Percentiles rank a stretch among this genome's conserved stretches.
Evolutionary conservation across 2,888 invertebrate species (phyloP).

Genomic region (Parnassius mnemosyne): DNA sequence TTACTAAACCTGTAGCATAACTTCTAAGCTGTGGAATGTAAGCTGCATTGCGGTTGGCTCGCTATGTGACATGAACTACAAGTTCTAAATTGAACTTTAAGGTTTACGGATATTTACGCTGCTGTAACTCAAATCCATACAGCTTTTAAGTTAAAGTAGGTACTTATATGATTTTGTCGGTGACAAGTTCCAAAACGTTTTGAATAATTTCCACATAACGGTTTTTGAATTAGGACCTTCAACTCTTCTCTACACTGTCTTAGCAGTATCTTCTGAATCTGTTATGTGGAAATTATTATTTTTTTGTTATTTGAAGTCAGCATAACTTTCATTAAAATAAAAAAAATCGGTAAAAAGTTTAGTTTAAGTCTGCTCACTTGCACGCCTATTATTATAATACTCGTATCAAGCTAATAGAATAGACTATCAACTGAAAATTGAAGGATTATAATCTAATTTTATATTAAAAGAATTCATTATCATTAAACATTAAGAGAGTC

Average conservation of each 20-base stretch:
- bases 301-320: no score
- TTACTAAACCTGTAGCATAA: constrained; percentile 22
- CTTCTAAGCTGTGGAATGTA: constrained; percentile 23
- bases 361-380: no score
- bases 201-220: neutral
- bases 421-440: no score
- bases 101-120: constrained; percentile 19
- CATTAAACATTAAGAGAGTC: no score
- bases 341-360: no score
- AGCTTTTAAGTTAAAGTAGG: constrained; percentile 1
- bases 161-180: neutral
- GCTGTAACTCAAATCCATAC: constrained; percentile 13
- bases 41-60: constrained; percentile 25
- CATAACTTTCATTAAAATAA: no score
- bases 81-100: constrained; percentile 21
- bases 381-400: no score
- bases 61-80: constrained; percentile 21
- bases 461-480: no score
- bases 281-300: neutral
- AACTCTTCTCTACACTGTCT: neutral
- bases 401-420: no score
- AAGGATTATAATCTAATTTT: no score
- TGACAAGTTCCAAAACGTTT: constrained; percentile 13
- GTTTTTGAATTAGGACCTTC: neutral
- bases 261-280: no score